phyloP scores from a whole-genome alignment of 1,140 invertebrate genomes.

The Rhagoletis zephyria region DNA sequence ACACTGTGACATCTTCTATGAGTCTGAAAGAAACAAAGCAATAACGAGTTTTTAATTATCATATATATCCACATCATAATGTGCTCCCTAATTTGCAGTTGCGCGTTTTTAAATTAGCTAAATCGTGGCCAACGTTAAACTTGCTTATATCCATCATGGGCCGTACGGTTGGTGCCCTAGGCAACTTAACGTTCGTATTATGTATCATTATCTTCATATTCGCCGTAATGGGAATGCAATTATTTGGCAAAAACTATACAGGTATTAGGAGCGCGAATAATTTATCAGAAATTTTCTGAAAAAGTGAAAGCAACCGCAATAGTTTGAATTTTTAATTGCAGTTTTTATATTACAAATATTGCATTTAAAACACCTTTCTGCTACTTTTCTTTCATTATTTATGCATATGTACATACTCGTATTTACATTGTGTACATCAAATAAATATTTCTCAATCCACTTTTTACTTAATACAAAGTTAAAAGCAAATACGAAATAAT shows the following conservation, averaged over 20 bases:
- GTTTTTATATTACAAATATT: conserved; percentile 21
- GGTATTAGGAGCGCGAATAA: conserved; percentile 74
- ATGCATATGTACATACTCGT: conserved; percentile 7
- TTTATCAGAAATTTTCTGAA: background rate
- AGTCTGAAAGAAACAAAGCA: no score
- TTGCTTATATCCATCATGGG: conserved; percentile 98
- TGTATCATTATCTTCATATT: conserved; percentile 99
- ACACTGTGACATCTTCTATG: no score
- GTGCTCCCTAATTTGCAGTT: conserved; percentile 80
- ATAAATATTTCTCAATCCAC: background rate
- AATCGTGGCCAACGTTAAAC: conserved; percentile 98
- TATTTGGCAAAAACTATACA: conserved; percentile 95
- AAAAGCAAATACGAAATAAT: background rate
- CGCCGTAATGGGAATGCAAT: conserved; percentile 98
- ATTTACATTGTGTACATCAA: background rate
- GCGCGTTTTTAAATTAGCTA: conserved; percentile 98
- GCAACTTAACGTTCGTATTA: conserved; percentile 96
- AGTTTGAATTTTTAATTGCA: background rate
- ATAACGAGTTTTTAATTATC: background rate
- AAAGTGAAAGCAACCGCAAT: background rate
- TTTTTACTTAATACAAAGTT: background rate
- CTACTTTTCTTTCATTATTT: conserved; percentile 1
- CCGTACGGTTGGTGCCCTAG: conserved; percentile 96
- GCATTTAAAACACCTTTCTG: background rate
- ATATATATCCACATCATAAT: conserved; percentile 32